Base-by-base conservation (phyloP, 2,797 vertebrate species). In the Pterois miles region DNA sequence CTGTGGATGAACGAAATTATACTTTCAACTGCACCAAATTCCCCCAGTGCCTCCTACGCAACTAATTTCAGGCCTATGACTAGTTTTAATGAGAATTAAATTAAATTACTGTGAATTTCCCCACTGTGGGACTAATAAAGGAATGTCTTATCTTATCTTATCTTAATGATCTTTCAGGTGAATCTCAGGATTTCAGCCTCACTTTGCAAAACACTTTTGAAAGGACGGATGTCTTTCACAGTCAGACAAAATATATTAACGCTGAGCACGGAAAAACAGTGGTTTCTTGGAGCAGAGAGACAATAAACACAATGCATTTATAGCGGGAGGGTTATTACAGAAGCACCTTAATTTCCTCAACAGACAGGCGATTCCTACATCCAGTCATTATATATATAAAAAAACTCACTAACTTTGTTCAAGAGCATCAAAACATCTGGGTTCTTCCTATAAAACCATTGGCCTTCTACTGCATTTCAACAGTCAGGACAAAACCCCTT, bases 131-230 rank as follows among this genome's bases (percentile, higher is more conserved):
- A n/a, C 34, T 60, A 18, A 72, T 56, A n/a, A n/a, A n/a, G n/a
- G n/a, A n/a, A n/a, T n/a, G n/a, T n/a, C n/a, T n/a, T n/a, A n/a
- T n/a, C n/a, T n/a, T n/a, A n/a, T n/a, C n/a, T n/a, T n/a, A n/a
- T n/a, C n/a, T n/a, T n/a, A n/a, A n/a, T n/a, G n/a, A n/a, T 20
- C 54, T 23, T 73, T 54, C 12, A 70, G 54, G 40, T 48, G 22
- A 62, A 74, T 48, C 29, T 57, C 40, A 66, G 33, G 54, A 65
- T 60, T 53, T 72, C 50, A 29, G 40, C 59, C 20, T 78, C 25
- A 29, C 43, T 68, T 68, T 52, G 16, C n/a, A 59, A 80, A 87
- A 76, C 48, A 76, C 76, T 59, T 89, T 50, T 87, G 77, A 81
- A 84, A 74, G 74, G 63, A 81, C 38, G 50, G 60, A 81, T 71